Percentiles rank a stretch among this genome's conserved stretches.
Evolutionary conservation across 64 coral and sea anemone genomes (phyloP).

Genomic region (Pocillopora verrucosa): DNA sequence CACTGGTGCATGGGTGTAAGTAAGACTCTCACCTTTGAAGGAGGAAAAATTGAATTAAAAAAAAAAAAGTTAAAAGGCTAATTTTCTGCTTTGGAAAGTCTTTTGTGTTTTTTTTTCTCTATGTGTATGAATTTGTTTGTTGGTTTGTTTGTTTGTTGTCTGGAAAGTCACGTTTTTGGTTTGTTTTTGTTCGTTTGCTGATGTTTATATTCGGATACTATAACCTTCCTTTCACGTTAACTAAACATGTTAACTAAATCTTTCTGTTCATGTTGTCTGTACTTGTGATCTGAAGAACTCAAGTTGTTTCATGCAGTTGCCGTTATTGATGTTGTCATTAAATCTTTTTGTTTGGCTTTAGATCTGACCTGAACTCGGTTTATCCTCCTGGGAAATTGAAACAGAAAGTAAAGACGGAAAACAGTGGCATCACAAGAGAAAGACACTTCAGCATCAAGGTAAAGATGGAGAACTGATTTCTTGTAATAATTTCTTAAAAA

Average conservation of each 20-base stretch:
- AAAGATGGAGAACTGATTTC: neutral
- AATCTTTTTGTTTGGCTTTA: neutral
- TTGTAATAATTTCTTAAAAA: neutral
- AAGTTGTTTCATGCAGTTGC: neutral
- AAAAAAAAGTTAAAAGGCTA: neutral
- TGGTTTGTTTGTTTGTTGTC: neutral
- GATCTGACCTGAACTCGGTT: slow-evolving; percentile 72
- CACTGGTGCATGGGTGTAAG: slow-evolving; percentile 97
- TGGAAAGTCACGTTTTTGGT: neutral
- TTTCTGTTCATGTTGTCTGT: no score
- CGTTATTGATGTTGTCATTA: neutral
- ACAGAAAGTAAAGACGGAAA: slow-evolving; percentile 52
- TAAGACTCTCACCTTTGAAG: neutral
- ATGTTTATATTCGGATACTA: no score
- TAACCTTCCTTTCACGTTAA: no score
- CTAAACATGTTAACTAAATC: no score
- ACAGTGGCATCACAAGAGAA: slow-evolving; percentile 24
- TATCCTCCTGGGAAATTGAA: slow-evolving; percentile 75
- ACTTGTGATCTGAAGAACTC: no score
- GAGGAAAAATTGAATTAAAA: neutral
- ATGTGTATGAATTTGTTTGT: neutral
- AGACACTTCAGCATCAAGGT: slow-evolving; percentile 71
- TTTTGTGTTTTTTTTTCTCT: neutral
- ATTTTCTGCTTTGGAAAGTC: neutral
- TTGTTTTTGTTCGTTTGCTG: neutral